Evolutionary conservation across 2,888 invertebrate species (phyloP), one percentile per base, ranked within the genome.

Genomic region (Nomada ruficornis): DNA sequence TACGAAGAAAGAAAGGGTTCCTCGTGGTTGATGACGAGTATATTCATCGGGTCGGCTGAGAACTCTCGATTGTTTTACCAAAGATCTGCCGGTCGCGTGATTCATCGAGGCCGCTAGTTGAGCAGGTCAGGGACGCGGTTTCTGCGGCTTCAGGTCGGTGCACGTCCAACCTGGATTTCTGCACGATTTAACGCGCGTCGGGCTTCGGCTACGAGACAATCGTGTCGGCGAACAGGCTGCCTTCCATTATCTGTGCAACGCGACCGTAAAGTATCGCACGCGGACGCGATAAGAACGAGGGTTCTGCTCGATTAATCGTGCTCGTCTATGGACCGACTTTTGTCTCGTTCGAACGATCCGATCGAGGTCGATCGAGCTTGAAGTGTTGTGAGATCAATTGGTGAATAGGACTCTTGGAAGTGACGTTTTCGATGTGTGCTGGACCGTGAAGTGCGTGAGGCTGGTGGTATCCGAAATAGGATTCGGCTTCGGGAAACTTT

Each of bases 61-160:
- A 86, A 86, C 69, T 82, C 69, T 77, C 81, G 85, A 84, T 87
- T 86, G 84, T 87, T 77, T 81, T 63, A 60, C 63, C 55, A 65
- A 82, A 73, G 83, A 84, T 85, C 85, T 60, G 29, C 77, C 55
- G 85, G 86, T 70, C 77, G 67, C 80, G 86, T 88, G 88, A 87
- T 87, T 88, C 88, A 88, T 87, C 87, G 88, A 86, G 88, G 88
- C 60, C 87, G 80, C 65, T 60, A 70, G 78, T 87, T 87, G 88
- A 86, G 88, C 88, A 52, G 89, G 88, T 88, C 88, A 88, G 88
- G 88, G 88, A 83, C 88, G 84, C 68, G 60, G 78, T 55, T 81
- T 78, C 73, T 54, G 23, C 26, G 88, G 83, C 80, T 87, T 88
- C 86, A 70, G 86, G 82, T 82, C 85, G 86, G 82, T 74, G 85